These are phyloP conservation scores for Diplosoma virens DNA, from an alignment of 23 tunicate species.

Conservation along the genomic window DNA sequence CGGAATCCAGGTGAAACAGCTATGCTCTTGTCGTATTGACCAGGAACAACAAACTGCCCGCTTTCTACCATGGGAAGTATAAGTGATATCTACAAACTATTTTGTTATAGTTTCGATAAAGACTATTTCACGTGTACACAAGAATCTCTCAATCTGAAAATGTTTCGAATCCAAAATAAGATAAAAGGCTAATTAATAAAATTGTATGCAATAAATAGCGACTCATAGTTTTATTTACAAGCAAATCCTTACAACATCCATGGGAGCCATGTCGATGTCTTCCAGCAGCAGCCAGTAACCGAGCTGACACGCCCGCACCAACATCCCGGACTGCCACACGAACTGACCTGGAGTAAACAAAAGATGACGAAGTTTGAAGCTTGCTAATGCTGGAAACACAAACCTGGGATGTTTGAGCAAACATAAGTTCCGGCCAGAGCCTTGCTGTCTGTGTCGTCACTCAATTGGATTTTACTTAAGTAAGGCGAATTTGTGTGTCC, in stretches of 20 bases:
- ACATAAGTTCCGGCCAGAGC: slow-evolving; percentile 74
- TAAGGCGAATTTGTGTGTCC: slow-evolving; percentile 55
- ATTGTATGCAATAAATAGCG: no score
- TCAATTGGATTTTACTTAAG: slow-evolving; percentile 69
- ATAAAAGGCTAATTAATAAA: no score
- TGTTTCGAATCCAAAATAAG: no score
- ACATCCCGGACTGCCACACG: slow-evolving; percentile 79
- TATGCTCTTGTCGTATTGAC: slow-evolving; percentile 31
- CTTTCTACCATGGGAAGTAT: slow-evolving; percentile 72
- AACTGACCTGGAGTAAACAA: slow-evolving; percentile 54
- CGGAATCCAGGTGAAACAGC: slow-evolving; percentile 58
- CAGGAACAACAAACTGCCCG: slow-evolving; percentile 53
- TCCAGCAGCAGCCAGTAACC: slow-evolving; percentile 95
- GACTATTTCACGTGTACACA: no score
- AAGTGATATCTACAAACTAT: slow-evolving; percentile 50
- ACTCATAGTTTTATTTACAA: no score
- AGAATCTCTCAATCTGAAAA: no score
- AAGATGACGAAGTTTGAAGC: neutral
- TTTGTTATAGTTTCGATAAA: no score
- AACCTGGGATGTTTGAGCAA: slow-evolving; percentile 78
- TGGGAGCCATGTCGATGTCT: slow-evolving; percentile 93
- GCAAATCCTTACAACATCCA: slow-evolving; percentile 88
- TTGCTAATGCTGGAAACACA: no score
- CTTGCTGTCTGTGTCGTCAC: slow-evolving; percentile 95
- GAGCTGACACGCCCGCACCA: slow-evolving; percentile 68